Evolutionary conservation across 2,888 invertebrate species (phyloP).

Genomic region (Stenodema calcarata): DNA sequence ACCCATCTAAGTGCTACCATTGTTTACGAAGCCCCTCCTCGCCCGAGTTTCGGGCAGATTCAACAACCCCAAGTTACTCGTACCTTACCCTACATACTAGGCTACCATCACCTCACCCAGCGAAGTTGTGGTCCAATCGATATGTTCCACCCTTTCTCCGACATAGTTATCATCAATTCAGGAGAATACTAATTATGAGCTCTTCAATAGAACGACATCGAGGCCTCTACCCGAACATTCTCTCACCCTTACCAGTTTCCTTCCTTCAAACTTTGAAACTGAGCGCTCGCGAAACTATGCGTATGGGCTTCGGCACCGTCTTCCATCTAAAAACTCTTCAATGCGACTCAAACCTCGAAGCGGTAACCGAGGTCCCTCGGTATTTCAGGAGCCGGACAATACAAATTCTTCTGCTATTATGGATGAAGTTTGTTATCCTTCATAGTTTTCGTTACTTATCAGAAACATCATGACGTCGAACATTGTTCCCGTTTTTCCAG

Average conservation of each 20-base stretch:
- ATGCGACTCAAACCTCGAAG: not conserved
- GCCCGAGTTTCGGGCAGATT: constrained; percentile 7
- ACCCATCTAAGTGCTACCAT: constrained; percentile 23
- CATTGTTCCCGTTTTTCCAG: not conserved
- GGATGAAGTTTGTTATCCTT: not conserved
- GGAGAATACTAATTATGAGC: constrained; percentile 6
- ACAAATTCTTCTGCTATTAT: not conserved
- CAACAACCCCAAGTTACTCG: constrained; percentile 12
- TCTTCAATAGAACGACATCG: constrained; percentile 12
- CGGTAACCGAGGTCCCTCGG: not conserved
- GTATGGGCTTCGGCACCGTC: not conserved
- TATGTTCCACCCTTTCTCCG: not conserved
- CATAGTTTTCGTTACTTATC: not conserved
- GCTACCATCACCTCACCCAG: not conserved
- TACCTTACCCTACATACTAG: not conserved
- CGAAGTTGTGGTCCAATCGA: constrained; percentile 8
- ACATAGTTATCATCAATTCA: constrained; percentile 29
- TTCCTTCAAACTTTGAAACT: not conserved
- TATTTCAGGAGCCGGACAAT: not conserved
- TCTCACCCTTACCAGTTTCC: not conserved
- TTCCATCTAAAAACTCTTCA: not conserved
- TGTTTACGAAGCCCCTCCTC: not conserved
- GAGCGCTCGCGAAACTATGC: not conserved
- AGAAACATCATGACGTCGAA: not conserved
- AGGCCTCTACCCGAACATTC: not conserved